Evolutionary conservation across 2,888 invertebrate species (phyloP), one percentile per base, ranked within the genome.

Genomic region (Drosophila vallismaia): DNA sequence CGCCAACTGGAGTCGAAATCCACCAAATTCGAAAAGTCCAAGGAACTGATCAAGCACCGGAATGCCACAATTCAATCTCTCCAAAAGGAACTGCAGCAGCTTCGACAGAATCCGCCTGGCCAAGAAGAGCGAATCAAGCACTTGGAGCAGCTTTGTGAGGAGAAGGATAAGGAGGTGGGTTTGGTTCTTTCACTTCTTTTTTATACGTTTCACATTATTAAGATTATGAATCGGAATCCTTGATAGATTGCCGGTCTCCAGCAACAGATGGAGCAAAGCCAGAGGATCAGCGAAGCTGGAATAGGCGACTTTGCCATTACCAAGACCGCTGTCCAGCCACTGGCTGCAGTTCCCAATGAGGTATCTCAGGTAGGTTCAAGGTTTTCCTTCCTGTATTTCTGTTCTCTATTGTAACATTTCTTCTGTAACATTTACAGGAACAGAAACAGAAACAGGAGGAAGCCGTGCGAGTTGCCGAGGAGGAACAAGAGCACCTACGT

Each of bases 21-120:
- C 7, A 91, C 93, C 40, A 93, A 94, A 81, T 91, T 93, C 80
- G 91, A 93, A 77, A 90, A 93, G 84, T 91, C 93, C 59, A 91
- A 92, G 89, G 80, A 92, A 46, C 91, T 94, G 77, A 92, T 93
- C 52, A 92, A 93, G 89, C 92, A 93, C 74, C 92, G 93, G 53
- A 93, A 94, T 90, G 92, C 93, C 90, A 92, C 93, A 92, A 93
- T 93, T 70, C 92, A 93, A 53, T 81, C 77, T 3, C 71, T 91
- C 40, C 89, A 89, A 14, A 77, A 77, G 0, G 86, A 90, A 31
- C 52, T 89, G 3, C 81, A 74, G 46, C 84, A 88, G 29, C 48
- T 89, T 6, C 80, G 88, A 0, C 60, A 60, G 38, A 14, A 14
- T 10, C 46, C n/a, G 9, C 12, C n/a, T 6, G 45, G n/a, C 12